phyloP scores from a whole-genome alignment of 2,797 vertebrate species.

The Darevskia mixta region DNA sequence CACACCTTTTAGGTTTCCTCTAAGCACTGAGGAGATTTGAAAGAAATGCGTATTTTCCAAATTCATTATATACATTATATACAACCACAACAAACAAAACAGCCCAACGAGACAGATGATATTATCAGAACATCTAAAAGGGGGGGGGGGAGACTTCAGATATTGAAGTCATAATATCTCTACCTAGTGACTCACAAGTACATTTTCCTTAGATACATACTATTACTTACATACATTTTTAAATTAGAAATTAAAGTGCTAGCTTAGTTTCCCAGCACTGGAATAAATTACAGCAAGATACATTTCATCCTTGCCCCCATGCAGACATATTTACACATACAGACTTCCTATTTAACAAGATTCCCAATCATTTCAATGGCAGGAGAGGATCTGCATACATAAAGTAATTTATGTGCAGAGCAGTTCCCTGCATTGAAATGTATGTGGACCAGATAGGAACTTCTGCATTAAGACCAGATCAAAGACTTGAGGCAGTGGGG shows the following conservation, averaged over 20 bases:
- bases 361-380: background rate
- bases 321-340: background rate
- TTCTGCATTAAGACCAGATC: background rate
- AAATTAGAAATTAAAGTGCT: background rate
- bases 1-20: background rate
- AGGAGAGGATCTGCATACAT: background rate
- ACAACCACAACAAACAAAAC: background rate
- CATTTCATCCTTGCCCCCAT: background rate
- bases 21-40: background rate
- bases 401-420: background rate
- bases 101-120: constrained; percentile 32
- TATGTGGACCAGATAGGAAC: background rate
- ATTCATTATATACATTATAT: constrained; percentile 33
- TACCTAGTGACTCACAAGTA: background rate
- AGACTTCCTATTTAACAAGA: background rate
- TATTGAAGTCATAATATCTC: background rate
- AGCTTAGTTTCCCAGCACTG: background rate
- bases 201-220: background rate
- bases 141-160: constrained; percentile 10
- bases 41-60: constrained; percentile 45
- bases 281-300: constrained; percentile 27
- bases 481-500: background rate
- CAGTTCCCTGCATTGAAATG: background rate
- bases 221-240: background rate
- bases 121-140: constrained; percentile 12